Percentiles rank a stretch among this genome's conserved stretches.
Evolutionary conservation across 2,113 vertebrate genomes (phyloP).

Genomic region (Bambusicola thoracicus): DNA sequence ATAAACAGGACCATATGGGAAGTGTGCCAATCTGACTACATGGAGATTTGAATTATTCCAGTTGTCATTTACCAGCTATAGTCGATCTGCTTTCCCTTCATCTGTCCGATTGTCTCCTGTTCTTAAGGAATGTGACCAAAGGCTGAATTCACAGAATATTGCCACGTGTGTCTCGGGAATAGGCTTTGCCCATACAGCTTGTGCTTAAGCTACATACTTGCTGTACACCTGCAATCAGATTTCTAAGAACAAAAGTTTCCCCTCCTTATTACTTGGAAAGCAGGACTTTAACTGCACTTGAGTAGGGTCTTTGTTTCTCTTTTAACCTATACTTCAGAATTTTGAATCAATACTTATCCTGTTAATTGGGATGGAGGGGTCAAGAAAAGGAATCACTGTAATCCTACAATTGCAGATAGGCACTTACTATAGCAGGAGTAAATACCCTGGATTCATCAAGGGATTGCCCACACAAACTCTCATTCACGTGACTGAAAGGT

Average conservation of each 20-base stretch:
- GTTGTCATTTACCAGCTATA: not conserved
- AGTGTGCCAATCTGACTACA: not conserved
- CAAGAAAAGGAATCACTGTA: not conserved
- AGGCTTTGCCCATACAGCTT: not conserved
- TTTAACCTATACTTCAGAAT: not conserved
- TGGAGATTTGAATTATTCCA: not conserved
- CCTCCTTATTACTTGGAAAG: not conserved
- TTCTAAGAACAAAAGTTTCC: not conserved
- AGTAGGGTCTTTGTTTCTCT: not conserved
- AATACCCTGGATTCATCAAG: not conserved
- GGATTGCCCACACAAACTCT: not conserved
- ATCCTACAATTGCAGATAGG: not conserved
- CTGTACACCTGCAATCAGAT: not conserved
- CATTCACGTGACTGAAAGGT: not conserved
- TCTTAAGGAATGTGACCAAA: not conserved
- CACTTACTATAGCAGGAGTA: not conserved
- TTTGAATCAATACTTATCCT: not conserved
- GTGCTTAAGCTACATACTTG: not conserved
- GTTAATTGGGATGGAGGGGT: not conserved
- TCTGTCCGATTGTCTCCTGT: not conserved
- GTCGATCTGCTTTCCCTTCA: not conserved
- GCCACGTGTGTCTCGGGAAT: not conserved
- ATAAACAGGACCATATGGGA: not conserved
- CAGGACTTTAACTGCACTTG: not conserved
- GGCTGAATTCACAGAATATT: not conserved